A percentile compares a stretch with the other conserved stretches of the same genome.
Conservation (phyloP, 2,888 invertebrate genomes). For the Lapara coniferarum region DNA sequence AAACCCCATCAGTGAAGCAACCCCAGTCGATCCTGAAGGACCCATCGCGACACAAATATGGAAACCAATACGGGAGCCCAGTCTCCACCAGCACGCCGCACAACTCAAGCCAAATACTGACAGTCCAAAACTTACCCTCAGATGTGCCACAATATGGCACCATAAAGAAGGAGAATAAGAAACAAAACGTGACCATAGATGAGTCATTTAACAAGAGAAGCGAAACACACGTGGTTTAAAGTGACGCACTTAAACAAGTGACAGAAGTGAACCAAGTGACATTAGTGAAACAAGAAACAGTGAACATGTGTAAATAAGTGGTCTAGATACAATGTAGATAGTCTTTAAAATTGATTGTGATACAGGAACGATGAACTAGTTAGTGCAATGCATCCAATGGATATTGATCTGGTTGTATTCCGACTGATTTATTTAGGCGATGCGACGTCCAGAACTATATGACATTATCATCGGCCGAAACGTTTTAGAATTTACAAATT, state of each 20-base stretch:
- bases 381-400: constrained; percentile 51
- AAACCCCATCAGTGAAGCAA: constrained; percentile 76
- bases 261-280: constrained; percentile 15
- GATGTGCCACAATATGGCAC: constrained; percentile 82
- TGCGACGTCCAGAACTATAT: constrained; percentile 28
- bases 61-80: constrained; percentile 79
- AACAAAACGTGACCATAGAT: constrained; percentile 80
- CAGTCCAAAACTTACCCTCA: constrained; percentile 81
- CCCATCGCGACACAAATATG: constrained; percentile 84
- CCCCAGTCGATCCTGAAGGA: constrained; percentile 86
- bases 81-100: constrained; percentile 74
- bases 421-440: constrained; percentile 24
- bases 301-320: constrained; percentile 62
- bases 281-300: constrained; percentile 22
- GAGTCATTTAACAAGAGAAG: constrained; percentile 74
- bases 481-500: constrained; percentile 22
- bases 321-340: constrained; percentile 75
- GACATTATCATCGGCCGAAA: constrained; percentile 28
- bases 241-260: constrained; percentile 30
- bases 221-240: constrained; percentile 75
- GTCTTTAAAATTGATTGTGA: constrained; percentile 76
- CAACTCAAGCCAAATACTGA: constrained; percentile 82
- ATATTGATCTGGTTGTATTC: constrained; percentile 44
- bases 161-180: constrained; percentile 77
- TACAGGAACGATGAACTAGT: constrained; percentile 53